Evolutionary conservation across 2,888 invertebrate genomes (phyloP).

Genomic region (Mechanitis messenoides): DNA sequence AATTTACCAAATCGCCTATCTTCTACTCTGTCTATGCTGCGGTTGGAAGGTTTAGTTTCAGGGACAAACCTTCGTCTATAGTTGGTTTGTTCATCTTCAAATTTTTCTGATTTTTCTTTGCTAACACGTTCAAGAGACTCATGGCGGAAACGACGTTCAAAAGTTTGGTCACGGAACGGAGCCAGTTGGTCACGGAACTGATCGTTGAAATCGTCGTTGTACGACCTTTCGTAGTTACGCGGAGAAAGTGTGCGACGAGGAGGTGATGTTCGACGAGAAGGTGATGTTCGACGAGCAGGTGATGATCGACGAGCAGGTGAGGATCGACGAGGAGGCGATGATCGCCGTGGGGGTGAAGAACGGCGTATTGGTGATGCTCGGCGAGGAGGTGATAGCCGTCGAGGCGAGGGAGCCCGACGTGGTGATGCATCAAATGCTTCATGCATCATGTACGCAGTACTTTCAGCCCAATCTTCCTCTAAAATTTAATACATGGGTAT

Average conservation of each 20-base stretch:
- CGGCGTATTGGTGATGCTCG: conserved; percentile 43
- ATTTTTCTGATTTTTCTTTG: conserved; percentile 63
- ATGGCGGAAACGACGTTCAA: conserved; percentile 64
- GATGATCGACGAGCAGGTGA: conserved; percentile 38
- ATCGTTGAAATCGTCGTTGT: conserved; percentile 42
- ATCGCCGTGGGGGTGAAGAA: conserved; percentile 45
- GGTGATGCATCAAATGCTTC: conserved; percentile 71
- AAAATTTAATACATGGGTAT: conserved; percentile 49
- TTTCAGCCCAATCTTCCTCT: conserved; percentile 87
- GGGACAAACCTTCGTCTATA: conserved; percentile 73
- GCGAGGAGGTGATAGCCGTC: conserved; percentile 35
- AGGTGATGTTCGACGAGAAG: conserved; percentile 46
- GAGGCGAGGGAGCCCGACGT: conserved; percentile 44
- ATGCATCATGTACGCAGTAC: conserved; percentile 80
- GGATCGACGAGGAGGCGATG: conserved; percentile 47
- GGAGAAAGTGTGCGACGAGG: conserved; percentile 48
- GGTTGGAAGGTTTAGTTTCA: conserved; percentile 65
- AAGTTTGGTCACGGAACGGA: conserved; percentile 61
- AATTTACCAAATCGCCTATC: conserved; percentile 67
- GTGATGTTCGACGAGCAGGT: conserved; percentile 33
- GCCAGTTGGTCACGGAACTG: conserved; percentile 58
- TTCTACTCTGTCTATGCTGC: conserved; percentile 65
- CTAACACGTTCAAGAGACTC: conserved; percentile 59
- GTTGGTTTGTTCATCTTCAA: conserved; percentile 51
- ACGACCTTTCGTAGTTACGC: conserved; percentile 43